phyloP scores from a whole-genome alignment of 2,888 invertebrate species.

The Cataglyphis rosenhaueri region DNA sequence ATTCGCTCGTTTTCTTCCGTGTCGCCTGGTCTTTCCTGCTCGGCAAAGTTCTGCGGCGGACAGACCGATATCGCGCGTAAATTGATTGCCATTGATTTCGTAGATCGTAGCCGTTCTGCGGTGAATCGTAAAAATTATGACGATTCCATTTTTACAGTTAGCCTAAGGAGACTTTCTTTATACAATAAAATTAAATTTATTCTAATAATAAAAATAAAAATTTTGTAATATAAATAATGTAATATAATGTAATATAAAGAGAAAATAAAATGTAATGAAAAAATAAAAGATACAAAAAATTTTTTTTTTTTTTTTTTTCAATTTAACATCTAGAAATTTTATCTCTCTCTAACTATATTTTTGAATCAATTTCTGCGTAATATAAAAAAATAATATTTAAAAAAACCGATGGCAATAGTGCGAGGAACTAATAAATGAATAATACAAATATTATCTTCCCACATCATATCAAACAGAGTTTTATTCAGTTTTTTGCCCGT shows the following conservation, averaged over 20 bases:
- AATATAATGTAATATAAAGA: background rate
- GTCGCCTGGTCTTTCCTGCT: conserved; percentile 43
- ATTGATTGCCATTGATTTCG: conserved; percentile 51
- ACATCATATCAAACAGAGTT: no score
- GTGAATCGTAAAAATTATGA: conserved; percentile 27
- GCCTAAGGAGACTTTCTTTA: background rate
- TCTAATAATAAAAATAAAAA: background rate
- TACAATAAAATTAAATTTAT: background rate
- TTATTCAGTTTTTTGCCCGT: background rate
- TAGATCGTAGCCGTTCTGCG: conserved; percentile 39
- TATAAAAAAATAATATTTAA: background rate
- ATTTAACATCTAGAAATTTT: background rate
- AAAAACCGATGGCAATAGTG: background rate
- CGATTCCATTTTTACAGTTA: conserved; percentile 18
- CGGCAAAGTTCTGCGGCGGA: conserved; percentile 46
- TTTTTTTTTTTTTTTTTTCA: background rate
- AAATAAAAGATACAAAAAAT: background rate
- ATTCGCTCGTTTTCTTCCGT: conserved; percentile 56
- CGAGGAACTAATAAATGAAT: conserved; percentile 9
- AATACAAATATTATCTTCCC: background rate
- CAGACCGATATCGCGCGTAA: conserved; percentile 46
- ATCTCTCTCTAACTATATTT: background rate
- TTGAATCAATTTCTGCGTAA: background rate
- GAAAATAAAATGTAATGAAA: background rate
- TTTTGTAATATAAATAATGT: background rate